Base-by-base conservation (phyloP, 2,888 invertebrate species). In the Nudaria mundana region DNA sequence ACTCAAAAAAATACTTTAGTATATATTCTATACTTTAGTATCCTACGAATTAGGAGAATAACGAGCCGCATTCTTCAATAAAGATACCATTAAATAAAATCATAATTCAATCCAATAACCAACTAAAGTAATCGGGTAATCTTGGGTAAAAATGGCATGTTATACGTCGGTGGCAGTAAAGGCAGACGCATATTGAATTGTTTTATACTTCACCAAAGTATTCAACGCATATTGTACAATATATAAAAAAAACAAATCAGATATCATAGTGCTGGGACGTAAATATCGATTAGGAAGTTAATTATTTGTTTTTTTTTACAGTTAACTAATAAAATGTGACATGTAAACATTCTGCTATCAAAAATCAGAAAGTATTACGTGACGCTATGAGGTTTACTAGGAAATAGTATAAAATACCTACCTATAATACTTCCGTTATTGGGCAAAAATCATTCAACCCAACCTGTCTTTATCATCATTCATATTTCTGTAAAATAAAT, bases 151-250 rank as follows among this genome's bases (percentile, higher is more conserved):
- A 63, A 56, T 54, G 54, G 60, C 65, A 66, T 69, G 71, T 70
- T 70, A 69, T 60, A 47, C 47, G 33, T 54, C 59, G 52, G 46
- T 47, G 63, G 59, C 57, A 51, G 43, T 51, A 48, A 63, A 65
- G 70, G 76, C 81, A 79, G 81, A 78, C 77, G 80, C 76, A 61
- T 65, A 67, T 62, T 49, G 73, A 58, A 82, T 82, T 80, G 73
- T 81, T 78, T 78, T 73, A 74, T 73, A 58, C 72, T 64, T 63
- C 67, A 63, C 69, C 67, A 64, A 75, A 71, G 72, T 61, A 78
- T 81, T 77, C 79, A 57, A 77, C 74, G 76, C 78, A 76, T 74
- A 73, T 66, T 65, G 63, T 60, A 56, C 45, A 54, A 43, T 52
- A 48, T 53, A 52, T 61, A 66, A 75, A 81, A 76, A 83, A 83